Base-by-base conservation (phyloP, 2,888 invertebrate species). In the Limnephilus lunatus region DNA sequence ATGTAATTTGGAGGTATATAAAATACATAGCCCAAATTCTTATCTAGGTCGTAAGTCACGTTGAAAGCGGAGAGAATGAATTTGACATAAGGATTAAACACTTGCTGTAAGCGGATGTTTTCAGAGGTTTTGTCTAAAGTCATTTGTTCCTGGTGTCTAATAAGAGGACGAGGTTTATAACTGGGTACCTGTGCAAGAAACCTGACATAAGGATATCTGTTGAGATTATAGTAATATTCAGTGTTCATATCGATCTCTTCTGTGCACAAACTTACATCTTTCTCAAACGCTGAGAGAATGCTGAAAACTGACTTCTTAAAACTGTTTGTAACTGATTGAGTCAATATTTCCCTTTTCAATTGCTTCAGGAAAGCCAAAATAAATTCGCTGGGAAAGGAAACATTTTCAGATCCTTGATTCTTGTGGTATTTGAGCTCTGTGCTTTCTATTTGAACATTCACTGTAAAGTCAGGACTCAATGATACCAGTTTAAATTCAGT, bases 171-270 rank as follows among this genome's bases (percentile, higher is more conserved):
- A 4, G 25, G n/a, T 11, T 85, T 81, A 25, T 91, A n/a, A 11
- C 19, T 25, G 11, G 32, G 44, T 30, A 39, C 15, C 39, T 85
- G 86, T 86, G 85, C 91, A 11, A 91, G 30, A 91, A 85, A 91
- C 25, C 91, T 68, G 19, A 86, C 39, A 19, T 91, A 91, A 35
- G 91, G 91, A 35, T 85, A 91, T 30, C 44, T 68, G 68, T 25
- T 35, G 30, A 80, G 83, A 39, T 53, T 35, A 14, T 14, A 35
- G 68, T 85, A 91, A 80, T 91, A 91, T 30, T 91, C 91, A 0
- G 80, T 91, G 31, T 91, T 91, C 14, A 31, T 48, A 19, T 91
- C 86, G 19, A 91, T 91, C 44, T 91, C 91, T 32, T 91, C n/a
- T 5, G 39, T 80, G 32, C 86, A 91, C 53, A 82, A 15, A 25